Conservation (phyloP, 2,113 vertebrate genomes). For the crab-eating macaque (Macaca fascicularis) region DNA sequence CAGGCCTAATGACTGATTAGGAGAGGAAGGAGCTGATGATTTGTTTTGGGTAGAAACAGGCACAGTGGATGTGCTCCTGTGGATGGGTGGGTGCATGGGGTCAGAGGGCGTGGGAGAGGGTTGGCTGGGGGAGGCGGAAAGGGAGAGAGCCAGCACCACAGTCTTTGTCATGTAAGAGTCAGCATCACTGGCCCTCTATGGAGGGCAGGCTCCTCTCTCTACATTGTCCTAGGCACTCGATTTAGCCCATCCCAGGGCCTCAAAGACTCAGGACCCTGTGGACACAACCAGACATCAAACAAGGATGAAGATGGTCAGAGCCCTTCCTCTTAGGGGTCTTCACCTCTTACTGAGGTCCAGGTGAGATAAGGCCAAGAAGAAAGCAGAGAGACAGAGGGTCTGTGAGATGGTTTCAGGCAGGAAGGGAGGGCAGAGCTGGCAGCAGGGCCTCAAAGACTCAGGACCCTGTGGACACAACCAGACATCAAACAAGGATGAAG, state of each 20-base stretch:
- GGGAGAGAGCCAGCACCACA: rapidly evolving
- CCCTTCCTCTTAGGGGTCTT: background rate
- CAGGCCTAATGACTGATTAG: background rate
- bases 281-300: background rate
- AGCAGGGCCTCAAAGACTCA: background rate
- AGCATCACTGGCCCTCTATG: background rate
- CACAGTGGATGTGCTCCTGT: background rate
- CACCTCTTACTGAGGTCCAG: background rate
- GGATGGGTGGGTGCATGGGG: background rate
- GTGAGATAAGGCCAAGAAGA: background rate
- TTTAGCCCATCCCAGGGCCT: background rate
- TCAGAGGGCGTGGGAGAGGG: background rate
- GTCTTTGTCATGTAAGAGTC: background rate
- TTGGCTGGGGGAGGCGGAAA: background rate
- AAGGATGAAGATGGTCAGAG: background rate
- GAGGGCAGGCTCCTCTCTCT: background rate
- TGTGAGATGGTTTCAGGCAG: background rate
- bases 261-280: background rate
- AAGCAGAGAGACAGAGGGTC: background rate
- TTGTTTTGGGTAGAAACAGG: background rate
- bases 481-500: background rate
- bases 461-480: background rate
- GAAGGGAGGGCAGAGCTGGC: background rate
- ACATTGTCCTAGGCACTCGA: background rate
- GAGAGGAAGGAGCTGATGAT: background rate